Evolutionary conservation across 2,888 invertebrate genomes (phyloP).

Genomic region (Volucella inflata): DNA sequence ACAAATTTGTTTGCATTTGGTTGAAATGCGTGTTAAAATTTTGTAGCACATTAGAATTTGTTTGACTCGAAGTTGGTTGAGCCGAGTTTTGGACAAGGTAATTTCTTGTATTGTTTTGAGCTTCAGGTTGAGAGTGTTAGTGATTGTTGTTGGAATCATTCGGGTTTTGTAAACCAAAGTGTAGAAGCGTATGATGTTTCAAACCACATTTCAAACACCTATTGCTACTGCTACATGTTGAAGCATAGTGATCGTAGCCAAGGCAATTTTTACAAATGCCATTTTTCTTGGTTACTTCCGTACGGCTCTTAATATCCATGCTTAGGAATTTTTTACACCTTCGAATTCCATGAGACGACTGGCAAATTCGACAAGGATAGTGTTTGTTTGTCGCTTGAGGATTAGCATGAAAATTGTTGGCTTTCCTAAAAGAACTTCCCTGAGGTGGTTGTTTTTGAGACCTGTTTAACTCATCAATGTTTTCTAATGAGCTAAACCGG

Average conservation of each 20-base stretch:
- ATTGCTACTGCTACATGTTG: slow-evolving; percentile 15
- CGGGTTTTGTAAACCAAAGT: neutral
- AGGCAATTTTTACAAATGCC: slow-evolving; percentile 4
- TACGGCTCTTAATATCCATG: slow-evolving; percentile 5
- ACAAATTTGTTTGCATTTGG: too few relatives aligned
- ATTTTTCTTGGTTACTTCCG: neutral
- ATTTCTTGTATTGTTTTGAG: too few relatives aligned
- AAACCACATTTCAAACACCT: neutral
- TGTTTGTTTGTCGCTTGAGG: slow-evolving; percentile 11
- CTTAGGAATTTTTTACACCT: slow-evolving; percentile 17
- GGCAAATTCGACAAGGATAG: neutral
- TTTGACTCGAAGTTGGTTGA: too few relatives aligned
- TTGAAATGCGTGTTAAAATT: neutral
- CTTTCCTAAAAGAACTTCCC: too few relatives aligned
- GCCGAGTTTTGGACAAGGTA: too few relatives aligned
- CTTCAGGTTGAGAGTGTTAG: neutral
- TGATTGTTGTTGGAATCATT: neutral
- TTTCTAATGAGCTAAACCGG: slow-evolving; percentile 24
- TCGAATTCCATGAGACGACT: slow-evolving; percentile 16
- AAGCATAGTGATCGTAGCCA: slow-evolving; percentile 17
- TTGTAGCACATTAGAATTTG: too few relatives aligned
- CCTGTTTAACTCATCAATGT: neutral
- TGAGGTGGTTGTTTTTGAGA: neutral
- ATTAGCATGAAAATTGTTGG: too few relatives aligned
- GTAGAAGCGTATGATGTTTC: slow-evolving; percentile 1